These are phyloP conservation scores for Tillus elongatus DNA, from an alignment of 2,888 invertebrate genomes.

Conservation along the genomic window DNA sequence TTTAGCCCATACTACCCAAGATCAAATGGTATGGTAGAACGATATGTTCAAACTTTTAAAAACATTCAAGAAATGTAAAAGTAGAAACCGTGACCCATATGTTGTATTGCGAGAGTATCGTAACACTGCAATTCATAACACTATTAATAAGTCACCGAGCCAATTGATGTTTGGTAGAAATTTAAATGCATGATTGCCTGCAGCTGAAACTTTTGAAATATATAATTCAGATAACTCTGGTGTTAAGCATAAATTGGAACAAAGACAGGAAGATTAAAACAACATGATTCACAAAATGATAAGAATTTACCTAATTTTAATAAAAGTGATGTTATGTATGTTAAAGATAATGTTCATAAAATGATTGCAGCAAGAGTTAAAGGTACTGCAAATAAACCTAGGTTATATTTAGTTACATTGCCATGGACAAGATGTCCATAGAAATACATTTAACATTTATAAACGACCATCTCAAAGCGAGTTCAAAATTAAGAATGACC, in stretches of 20 bases:
- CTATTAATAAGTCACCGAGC: background rate
- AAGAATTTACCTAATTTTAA: background rate
- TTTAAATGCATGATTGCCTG: background rate
- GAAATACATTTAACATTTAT: background rate
- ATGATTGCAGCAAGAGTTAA: background rate
- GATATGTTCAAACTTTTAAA: conserved; percentile 11
- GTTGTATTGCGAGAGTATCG: conserved; percentile 6
- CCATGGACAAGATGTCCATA: background rate
- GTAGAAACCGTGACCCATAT: conserved; percentile 8
- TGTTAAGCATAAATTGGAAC: background rate
- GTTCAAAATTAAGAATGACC: too few species aligned
- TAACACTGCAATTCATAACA: background rate
- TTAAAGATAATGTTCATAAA: background rate
- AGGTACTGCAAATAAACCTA: background rate
- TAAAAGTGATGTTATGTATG: background rate
- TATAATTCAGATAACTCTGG: background rate
- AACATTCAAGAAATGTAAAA: conserved; percentile 12
- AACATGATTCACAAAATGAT: background rate
- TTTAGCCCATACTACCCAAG: conserved; percentile 10
- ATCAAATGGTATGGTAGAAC: conserved; percentile 15
- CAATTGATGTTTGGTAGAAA: background rate
- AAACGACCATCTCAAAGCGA: background rate
- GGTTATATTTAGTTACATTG: background rate
- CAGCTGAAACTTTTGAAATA: background rate
- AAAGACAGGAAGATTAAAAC: background rate